Conservation (phyloP, 2,113 vertebrate genomes). For the Anolis carolinensis region DNA sequence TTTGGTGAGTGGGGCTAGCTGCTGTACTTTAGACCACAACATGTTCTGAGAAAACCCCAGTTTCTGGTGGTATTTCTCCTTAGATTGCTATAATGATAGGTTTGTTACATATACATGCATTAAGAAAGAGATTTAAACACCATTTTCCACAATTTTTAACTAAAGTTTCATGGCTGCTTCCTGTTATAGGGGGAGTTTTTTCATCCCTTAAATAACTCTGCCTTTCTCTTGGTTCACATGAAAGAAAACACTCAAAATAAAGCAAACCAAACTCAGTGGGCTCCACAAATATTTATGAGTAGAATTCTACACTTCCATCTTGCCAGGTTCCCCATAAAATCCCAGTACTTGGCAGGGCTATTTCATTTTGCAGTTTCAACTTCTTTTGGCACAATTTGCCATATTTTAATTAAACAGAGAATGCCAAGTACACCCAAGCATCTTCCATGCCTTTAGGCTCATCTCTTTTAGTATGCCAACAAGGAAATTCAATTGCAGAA, state of each 20-base stretch:
- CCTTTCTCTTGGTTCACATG: constrained; percentile 23
- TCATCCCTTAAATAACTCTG: constrained; percentile 29
- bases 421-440: constrained; percentile 40
- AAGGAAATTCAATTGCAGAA: accelerated
- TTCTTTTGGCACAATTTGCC: constrained; percentile 44
- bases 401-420: constrained; percentile 58
- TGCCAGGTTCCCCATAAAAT: constrained; percentile 53
- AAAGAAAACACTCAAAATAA: constrained; percentile 39
- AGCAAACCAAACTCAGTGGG: constrained; percentile 45
- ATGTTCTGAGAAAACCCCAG: not conserved
- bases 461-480: not conserved
- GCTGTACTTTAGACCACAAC: not conserved
- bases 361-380: constrained; percentile 32
- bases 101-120: constrained; percentile 7
- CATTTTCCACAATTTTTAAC: constrained; percentile 15
- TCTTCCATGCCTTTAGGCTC: constrained; percentile 39
- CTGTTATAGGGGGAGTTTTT: not conserved
- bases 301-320: constrained; percentile 35
- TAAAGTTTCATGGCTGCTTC: not conserved
- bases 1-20: not conserved
- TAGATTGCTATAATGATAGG: not conserved
- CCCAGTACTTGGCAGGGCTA: constrained; percentile 49
- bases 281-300: constrained; percentile 27
- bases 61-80: not conserved
- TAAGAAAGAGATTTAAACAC: constrained; percentile 5